phyloP scores from a whole-genome alignment of 2,113 vertebrate species.

The Hippotragus niger region DNA sequence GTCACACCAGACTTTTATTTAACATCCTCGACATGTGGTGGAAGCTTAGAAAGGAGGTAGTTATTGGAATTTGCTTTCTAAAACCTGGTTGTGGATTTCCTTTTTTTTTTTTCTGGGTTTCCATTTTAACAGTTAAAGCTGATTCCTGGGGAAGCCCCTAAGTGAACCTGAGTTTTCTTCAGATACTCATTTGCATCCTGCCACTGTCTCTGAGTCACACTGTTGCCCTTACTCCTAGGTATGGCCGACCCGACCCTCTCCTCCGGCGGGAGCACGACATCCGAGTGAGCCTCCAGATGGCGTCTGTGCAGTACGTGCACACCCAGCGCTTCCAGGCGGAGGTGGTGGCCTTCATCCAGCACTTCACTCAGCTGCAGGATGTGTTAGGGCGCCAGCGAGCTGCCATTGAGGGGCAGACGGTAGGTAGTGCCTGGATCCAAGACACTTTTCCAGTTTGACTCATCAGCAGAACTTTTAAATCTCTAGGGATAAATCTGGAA shows the following conservation, averaged over 20 bases:
- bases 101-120: background rate
- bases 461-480: background rate
- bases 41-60: background rate
- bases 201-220: background rate
- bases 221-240: conserved; percentile 75
- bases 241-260: conserved; percentile 83
- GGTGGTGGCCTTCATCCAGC: conserved; percentile 95
- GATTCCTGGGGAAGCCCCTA: background rate
- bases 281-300: conserved; percentile 91
- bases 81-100: background rate
- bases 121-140: background rate
- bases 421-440: conserved; percentile 73
- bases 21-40: fast-evolving
- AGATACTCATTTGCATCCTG: background rate
- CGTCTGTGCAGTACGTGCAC: conserved; percentile 96
- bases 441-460: background rate
- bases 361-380: conserved; percentile 97
- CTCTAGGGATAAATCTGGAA: background rate
- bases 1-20: background rate
- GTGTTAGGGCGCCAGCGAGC: conserved; percentile 95
- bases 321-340: conserved; percentile 98
- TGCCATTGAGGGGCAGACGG: conserved; percentile 94
- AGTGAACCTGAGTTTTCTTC: background rate
- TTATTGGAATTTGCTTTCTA: background rate
- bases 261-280: conserved; percentile 90